A percentile compares a stretch with the other conserved stretches of the same genome.
Conservation (phyloP, 2,888 invertebrate genomes). For the Alcis repandata region DNA sequence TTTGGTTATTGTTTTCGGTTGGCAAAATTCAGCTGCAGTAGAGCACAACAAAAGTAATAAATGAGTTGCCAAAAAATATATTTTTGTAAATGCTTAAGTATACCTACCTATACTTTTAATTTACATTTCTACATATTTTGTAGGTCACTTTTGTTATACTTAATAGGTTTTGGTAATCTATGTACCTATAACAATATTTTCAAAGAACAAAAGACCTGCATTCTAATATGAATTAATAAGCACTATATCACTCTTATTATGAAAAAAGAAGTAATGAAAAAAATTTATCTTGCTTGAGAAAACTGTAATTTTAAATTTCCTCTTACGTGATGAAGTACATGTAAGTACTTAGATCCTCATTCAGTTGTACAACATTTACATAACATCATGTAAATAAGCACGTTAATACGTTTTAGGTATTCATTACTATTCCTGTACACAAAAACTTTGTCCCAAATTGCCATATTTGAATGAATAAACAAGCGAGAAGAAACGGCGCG, state of each 20-base stretch:
- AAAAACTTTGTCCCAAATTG: conserved; percentile 43
- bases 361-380: not conserved
- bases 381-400: conserved; percentile 19
- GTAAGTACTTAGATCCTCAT: not conserved
- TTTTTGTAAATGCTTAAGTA: not conserved
- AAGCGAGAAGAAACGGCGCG: conserved; percentile 43
- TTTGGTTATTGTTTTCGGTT: conserved; percentile 47
- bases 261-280: too few species aligned
- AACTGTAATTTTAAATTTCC: not conserved
- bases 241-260: too few species aligned
- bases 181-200: too few species aligned
- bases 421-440: conserved; percentile 32
- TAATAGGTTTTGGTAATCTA: too few species aligned
- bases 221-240: too few species aligned
- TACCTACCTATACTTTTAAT: not conserved
- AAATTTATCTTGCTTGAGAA: not conserved
- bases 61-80: not conserved
- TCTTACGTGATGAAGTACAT: not conserved
- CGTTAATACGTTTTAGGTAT: conserved; percentile 26
- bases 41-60: conserved; percentile 8
- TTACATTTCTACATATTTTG: not conserved
- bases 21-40: conserved; percentile 35
- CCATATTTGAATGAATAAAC: conserved; percentile 49
- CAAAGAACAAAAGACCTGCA: not conserved
- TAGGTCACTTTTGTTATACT: too few species aligned